phyloP scores from a whole-genome alignment of 1,140 invertebrate genomes.

The Drosophila ogumai region DNA sequence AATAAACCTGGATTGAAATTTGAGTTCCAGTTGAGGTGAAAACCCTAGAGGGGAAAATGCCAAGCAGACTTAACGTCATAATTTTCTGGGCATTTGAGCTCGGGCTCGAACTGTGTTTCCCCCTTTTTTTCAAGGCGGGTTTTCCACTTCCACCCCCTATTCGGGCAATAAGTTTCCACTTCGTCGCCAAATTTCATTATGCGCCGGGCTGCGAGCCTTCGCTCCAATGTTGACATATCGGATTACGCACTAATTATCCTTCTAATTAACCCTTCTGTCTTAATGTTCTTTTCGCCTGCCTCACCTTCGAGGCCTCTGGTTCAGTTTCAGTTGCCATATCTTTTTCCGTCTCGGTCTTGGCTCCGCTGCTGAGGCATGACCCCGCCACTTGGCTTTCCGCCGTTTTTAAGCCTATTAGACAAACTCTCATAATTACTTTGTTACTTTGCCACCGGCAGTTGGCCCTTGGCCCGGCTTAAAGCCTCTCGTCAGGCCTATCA shows the following conservation, averaged over 20 bases:
- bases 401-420: slow-evolving; percentile 80
- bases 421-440: slow-evolving; percentile 80
- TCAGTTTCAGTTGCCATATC: slow-evolving; percentile 31
- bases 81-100: slow-evolving; percentile 67
- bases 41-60: slow-evolving; percentile 2
- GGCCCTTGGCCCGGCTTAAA: slow-evolving; percentile 19
- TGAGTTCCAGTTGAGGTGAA: neutral
- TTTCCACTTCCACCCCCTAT: neutral
- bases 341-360: slow-evolving; percentile 10
- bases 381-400: slow-evolving; percentile 46
- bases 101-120: slow-evolving; percentile 1
- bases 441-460: slow-evolving; percentile 41
- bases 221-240: slow-evolving; percentile 76
- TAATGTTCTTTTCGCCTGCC: slow-evolving; percentile 48
- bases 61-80: slow-evolving; percentile 60
- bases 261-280: slow-evolving; percentile 82
- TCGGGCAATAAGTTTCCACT: slow-evolving; percentile 58
- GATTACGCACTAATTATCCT: slow-evolving; percentile 83
- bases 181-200: slow-evolving; percentile 71
- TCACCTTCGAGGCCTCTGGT: slow-evolving; percentile 35
- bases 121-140: slow-evolving; percentile 1
- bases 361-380: slow-evolving; percentile 68
- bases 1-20: slow-evolving; percentile 2
- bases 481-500: slow-evolving; percentile 27
- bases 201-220: neutral